A percentile compares a stretch with the other conserved stretches of the same genome.
Conservation (phyloP, 1,140 invertebrate genomes). For the Mya arenaria region DNA sequence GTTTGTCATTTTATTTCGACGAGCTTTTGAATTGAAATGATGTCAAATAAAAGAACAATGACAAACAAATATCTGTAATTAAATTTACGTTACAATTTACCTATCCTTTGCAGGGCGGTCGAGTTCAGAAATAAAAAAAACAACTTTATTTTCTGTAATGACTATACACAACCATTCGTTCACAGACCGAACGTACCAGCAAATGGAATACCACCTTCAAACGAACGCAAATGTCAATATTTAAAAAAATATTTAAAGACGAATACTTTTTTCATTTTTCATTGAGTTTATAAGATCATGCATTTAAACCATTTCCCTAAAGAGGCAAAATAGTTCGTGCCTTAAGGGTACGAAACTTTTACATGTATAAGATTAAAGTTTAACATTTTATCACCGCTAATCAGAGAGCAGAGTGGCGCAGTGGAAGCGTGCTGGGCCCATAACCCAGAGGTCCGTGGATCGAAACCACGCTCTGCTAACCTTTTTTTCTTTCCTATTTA, state of each 20-base stretch:
- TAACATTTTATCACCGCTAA: neutral
- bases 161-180: too few relatives aligned
- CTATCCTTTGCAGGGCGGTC: too few relatives aligned
- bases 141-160: too few relatives aligned
- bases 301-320: neutral
- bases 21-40: too few relatives aligned
- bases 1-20: too few relatives aligned
- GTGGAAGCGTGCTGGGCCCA: slow-evolving; percentile 99
- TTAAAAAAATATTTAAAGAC: neutral
- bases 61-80: too few relatives aligned
- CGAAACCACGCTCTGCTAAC: slow-evolving; percentile 97
- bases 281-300: neutral
- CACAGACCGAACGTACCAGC: too few relatives aligned
- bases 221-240: neutral
- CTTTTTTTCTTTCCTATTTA: slow-evolving; percentile 54
- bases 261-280: neutral
- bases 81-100: too few relatives aligned
- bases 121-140: too few relatives aligned
- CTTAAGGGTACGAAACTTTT: neutral
- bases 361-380: neutral
- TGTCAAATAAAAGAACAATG: too few relatives aligned
- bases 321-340: neutral
- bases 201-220: too few relatives aligned
- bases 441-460: slow-evolving; percentile 98
- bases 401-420: slow-evolving; percentile 94